Conservation (phyloP, 2,797 vertebrate species). For the Toxotes lorentzi region DNA sequence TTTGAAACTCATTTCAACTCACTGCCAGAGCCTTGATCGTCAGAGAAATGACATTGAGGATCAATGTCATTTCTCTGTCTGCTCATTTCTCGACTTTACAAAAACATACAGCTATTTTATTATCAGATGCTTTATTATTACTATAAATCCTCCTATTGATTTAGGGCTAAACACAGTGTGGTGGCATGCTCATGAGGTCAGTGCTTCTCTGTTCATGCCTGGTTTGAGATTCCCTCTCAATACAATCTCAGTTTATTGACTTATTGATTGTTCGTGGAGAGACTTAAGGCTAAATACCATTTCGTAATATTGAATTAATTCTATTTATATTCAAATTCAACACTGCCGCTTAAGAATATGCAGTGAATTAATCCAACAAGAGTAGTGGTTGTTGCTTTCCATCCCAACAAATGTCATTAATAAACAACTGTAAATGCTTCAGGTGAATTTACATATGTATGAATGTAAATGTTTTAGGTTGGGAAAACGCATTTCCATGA, state of each 20-base stretch:
- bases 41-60: no score
- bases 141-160: not conserved
- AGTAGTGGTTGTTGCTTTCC: conserved; percentile 13
- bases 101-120: not conserved
- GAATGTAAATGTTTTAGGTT: conserved; percentile 33
- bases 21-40: not conserved
- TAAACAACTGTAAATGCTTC: conserved; percentile 40
- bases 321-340: conserved; percentile 10
- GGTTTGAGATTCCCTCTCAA: not conserved
- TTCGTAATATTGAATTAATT: not conserved
- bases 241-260: conserved; percentile 5
- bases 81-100: not conserved
- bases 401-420: conserved; percentile 38
- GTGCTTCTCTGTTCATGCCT: not conserved
- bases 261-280: not conserved
- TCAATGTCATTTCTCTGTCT: conserved; percentile 16
- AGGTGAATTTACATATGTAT: conserved; percentile 60
- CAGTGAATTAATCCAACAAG: conserved; percentile 19
- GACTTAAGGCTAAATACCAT: not conserved
- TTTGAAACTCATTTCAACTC: conserved; percentile 10
- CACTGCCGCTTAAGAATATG: not conserved
- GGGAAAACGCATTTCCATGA: conserved; percentile 28
- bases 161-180: not conserved
- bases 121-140: not conserved
- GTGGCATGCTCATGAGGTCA: not conserved